Percentiles rank a stretch among this genome's conserved stretches.
phyloP scores from a whole-genome alignment of 2,113 vertebrate species.

The Microcebus jonahi region DNA sequence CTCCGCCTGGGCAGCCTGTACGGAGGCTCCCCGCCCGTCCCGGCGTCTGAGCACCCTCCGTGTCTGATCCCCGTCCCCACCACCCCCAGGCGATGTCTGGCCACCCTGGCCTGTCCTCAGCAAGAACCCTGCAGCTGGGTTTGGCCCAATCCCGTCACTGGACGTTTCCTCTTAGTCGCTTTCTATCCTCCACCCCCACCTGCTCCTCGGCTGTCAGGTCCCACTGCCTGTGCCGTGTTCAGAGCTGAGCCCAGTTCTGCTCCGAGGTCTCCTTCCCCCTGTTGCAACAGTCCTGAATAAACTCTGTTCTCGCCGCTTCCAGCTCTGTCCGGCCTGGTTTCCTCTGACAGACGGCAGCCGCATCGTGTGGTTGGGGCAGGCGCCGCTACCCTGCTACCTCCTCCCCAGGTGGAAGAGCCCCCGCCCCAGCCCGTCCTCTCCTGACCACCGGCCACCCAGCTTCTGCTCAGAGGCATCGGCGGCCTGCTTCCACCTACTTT shows the following conservation, averaged over 20 bases:
- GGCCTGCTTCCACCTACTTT: neutral
- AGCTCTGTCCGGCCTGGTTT: neutral
- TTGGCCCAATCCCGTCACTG: neutral
- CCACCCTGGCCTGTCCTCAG: neutral
- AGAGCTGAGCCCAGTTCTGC: neutral
- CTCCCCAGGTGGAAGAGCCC: accelerated
- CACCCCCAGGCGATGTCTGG: neutral
- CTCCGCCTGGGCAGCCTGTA: neutral
- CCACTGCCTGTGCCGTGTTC: neutral
- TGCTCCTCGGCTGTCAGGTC: neutral
- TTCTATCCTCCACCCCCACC: neutral
- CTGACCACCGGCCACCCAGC: neutral
- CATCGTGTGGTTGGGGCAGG: too few species aligned
- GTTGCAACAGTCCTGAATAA: neutral
- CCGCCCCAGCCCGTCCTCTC: neutral
- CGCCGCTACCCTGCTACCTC: neutral
- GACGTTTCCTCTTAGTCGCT: neutral
- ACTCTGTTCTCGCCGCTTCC: neutral
- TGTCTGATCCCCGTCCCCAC: neutral
- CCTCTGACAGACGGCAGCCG: neutral
- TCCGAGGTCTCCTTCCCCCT: neutral
- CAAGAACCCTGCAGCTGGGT: neutral
- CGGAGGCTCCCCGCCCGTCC: neutral
- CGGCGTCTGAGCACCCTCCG: neutral
- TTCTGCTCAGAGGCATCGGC: neutral